Base-by-base conservation (phyloP, 92 coral and sea anemone species). In the Phenganax stokvisi region DNA sequence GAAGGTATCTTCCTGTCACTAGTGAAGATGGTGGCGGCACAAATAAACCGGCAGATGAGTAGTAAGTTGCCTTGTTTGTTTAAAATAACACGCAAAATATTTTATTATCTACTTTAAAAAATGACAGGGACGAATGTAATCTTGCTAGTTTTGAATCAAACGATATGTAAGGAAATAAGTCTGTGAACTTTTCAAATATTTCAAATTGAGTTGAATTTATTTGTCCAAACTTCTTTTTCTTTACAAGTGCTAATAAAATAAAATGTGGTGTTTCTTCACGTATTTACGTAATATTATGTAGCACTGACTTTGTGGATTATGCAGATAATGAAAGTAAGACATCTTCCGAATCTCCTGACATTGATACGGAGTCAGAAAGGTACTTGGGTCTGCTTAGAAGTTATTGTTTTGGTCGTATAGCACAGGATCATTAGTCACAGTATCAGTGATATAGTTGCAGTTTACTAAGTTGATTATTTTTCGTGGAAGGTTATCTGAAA, bases 1-100 rank as follows among this genome's bases (percentile, higher is more conserved):
- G 97, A 71, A 83, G 98, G 63, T 93, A 85, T 84, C 90, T 93
- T 84, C 91, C 97, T 4, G 87, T 93, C 67, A 82, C 87, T 54
- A 87, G 85, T 83, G 91, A 93, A 51, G 92, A 89, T 37, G 47
- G 47, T 37, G 47, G 47, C 47, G 47, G 47, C 63, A 96, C 89
- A 0, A 69, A 88, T 5, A 89, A 88, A 0, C 87, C 93, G 9
- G 87, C 92, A 0, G 94, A 86, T 51, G 98, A 93, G 57, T 97
- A 91, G 98, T 91, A 82, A 86, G 96, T 89, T 47, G 3, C 25
- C 25, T 20, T 20, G 25, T 20, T 20, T 20, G 25, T 20, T 20
- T 20, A 20, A 20, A 20, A 20, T 20, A 20, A 20, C 25, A 20
- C 25, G 25, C 25, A 20, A 20, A 20, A 20, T 20, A 20, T 20